phyloP scores from a whole-genome alignment of 1,140 invertebrate genomes.

The Drosophila parvula region DNA sequence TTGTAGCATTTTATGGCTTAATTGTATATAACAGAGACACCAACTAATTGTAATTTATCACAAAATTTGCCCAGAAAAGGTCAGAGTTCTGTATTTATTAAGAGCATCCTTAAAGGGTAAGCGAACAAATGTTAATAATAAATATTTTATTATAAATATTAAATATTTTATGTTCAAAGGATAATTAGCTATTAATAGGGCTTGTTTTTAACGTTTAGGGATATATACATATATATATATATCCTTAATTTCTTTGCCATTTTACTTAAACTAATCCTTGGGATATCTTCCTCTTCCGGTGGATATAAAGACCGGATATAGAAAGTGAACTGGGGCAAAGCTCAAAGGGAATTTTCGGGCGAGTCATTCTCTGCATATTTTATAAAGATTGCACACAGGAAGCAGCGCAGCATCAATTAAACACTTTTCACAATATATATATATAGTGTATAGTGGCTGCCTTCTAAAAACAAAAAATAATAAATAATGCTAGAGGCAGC shows the following conservation, averaged over 20 bases:
- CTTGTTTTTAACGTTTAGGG: too few species aligned
- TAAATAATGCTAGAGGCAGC: conserved; percentile 8
- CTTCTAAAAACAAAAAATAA: conserved; percentile 1
- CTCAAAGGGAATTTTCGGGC: conserved; percentile 54
- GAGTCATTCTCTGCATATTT: conserved; percentile 41
- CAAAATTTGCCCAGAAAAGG: too few species aligned
- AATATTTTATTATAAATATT: too few species aligned
- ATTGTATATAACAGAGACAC: too few species aligned
- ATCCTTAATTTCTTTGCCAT: too few species aligned
- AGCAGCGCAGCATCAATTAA: conserved; percentile 62
- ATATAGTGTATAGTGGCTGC: neutral
- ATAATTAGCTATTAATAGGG: too few species aligned
- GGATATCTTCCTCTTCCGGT: neutral
- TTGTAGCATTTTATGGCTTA: neutral
- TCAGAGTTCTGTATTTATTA: too few species aligned
- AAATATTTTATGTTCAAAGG: too few species aligned
- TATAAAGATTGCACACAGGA: conserved; percentile 27
- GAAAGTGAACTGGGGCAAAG: neutral
- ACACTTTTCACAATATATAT: conserved; percentile 30
- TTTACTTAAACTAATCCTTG: conserved; percentile 2
- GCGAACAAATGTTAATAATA: too few species aligned
- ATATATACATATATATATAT: too few species aligned
- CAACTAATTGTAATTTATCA: too few species aligned
- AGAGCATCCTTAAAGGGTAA: too few species aligned
- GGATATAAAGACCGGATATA: neutral